phyloP scores from a whole-genome alignment of 2,888 invertebrate genomes.

The Agrochola lota region DNA sequence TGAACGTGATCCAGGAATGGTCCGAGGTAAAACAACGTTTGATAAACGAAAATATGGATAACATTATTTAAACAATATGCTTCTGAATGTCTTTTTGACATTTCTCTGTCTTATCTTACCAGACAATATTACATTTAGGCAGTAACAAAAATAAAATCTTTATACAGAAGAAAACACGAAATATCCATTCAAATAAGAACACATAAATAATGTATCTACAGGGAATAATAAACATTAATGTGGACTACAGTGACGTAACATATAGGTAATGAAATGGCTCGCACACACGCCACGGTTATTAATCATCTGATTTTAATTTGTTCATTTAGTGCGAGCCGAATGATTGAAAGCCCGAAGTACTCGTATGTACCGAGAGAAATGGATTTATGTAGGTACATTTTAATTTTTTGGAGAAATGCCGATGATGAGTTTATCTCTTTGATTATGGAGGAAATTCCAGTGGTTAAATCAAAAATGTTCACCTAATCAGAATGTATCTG shows the following conservation, averaged over 20 bases:
- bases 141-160: neutral
- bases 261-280: slow-evolving; percentile 4
- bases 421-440: neutral
- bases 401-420: too few species aligned
- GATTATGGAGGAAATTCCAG: too few species aligned
- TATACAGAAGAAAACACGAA: neutral
- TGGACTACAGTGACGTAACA: slow-evolving; percentile 14
- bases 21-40: neutral
- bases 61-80: too few species aligned
- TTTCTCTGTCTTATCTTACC: neutral
- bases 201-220: neutral
- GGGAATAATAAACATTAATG: neutral
- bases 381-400: neutral
- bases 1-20: neutral
- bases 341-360: slow-evolving; percentile 30
- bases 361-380: neutral
- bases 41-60: neutral
- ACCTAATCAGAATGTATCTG: too few species aligned
- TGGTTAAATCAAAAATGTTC: too few species aligned
- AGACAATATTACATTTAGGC: neutral
- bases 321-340: slow-evolving; percentile 7
- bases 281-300: slow-evolving; percentile 15
- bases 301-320: slow-evolving; percentile 48
- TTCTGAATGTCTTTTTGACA: neutral
- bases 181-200: neutral